A percentile compares a stretch with the other conserved stretches of the same genome.
Evolutionary conservation across 2,113 vertebrate species (phyloP).

Genomic region (Acrocephalus arundinaceus): DNA sequence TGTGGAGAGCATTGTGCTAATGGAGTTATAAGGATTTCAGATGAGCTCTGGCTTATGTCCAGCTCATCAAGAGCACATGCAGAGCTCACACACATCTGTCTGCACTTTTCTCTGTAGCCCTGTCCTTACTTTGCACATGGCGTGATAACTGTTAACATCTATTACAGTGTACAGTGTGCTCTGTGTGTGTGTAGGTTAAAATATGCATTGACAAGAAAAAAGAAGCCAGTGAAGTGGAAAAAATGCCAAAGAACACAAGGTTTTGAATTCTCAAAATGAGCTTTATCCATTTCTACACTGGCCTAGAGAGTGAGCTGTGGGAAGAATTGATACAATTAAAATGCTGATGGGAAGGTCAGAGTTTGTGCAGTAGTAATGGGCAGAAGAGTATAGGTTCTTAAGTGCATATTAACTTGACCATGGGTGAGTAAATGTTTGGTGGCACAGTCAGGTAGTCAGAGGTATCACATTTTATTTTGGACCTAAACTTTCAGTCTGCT

Average conservation of each 20-base stretch:
- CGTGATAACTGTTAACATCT: not conserved
- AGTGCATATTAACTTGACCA: not conserved
- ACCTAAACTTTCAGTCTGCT: not conserved
- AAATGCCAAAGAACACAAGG: not conserved
- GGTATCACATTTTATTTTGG: not conserved
- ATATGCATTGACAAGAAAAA: not conserved
- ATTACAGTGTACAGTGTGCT: not conserved
- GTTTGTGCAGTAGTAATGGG: not conserved
- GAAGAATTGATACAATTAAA: not conserved
- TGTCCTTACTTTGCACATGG: not conserved
- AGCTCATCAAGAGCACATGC: not conserved
- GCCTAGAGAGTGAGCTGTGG: not conserved
- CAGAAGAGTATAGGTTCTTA: not conserved
- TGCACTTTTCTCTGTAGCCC: not conserved
- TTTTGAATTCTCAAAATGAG: not conserved
- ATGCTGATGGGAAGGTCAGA: not conserved
- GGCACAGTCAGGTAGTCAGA: not conserved
- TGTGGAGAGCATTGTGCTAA: not conserved
- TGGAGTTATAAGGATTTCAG: not conserved
- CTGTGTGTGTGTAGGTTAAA: not conserved
- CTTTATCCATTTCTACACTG: not conserved
- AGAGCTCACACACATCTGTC: not conserved
- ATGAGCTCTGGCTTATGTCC: not conserved
- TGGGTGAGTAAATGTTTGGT: not conserved
- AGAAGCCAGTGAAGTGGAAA: constrained; percentile 17